Evolutionary conservation across 2,797 vertebrate species (phyloP).

Genomic region (Tamandua tetradactyla): DNA sequence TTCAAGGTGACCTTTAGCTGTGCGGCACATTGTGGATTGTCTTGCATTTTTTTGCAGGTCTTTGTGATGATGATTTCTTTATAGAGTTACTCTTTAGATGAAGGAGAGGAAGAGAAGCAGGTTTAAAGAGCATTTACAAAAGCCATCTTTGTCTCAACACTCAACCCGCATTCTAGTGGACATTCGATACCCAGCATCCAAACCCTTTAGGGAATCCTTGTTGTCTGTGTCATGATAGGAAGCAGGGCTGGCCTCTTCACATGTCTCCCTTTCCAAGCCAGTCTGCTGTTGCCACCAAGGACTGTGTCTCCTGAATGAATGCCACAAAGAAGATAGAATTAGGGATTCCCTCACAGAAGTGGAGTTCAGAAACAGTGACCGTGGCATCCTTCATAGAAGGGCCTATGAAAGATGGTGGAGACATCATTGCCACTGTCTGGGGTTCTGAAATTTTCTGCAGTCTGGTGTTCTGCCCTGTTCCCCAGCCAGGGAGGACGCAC

Average conservation of each 20-base stretch:
- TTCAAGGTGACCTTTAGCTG: slow-evolving; percentile 86
- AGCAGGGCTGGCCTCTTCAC: accelerated
- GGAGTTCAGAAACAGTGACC: background rate
- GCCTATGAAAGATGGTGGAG: background rate
- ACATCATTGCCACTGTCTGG: background rate
- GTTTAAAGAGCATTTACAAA: background rate
- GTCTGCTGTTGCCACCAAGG: background rate
- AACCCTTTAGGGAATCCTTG: background rate
- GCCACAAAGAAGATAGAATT: background rate
- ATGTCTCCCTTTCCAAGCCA: background rate
- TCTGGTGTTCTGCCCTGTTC: background rate
- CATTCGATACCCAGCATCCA: background rate
- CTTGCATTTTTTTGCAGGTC: slow-evolving; percentile 75
- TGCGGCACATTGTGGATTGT: slow-evolving; percentile 74
- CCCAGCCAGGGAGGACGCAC: background rate
- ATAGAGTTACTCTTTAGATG: slow-evolving; percentile 66
- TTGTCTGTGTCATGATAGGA: accelerated
- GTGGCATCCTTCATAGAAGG: accelerated
- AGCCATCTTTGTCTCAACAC: background rate
- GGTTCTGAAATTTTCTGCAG: background rate
- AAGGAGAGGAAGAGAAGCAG: background rate
- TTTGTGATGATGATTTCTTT: background rate
- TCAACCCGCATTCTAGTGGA: background rate
- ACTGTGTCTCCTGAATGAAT: background rate
- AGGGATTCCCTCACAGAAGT: background rate